Base-by-base conservation (phyloP, 2,113 vertebrate species). In the Hyla sarda region DNA sequence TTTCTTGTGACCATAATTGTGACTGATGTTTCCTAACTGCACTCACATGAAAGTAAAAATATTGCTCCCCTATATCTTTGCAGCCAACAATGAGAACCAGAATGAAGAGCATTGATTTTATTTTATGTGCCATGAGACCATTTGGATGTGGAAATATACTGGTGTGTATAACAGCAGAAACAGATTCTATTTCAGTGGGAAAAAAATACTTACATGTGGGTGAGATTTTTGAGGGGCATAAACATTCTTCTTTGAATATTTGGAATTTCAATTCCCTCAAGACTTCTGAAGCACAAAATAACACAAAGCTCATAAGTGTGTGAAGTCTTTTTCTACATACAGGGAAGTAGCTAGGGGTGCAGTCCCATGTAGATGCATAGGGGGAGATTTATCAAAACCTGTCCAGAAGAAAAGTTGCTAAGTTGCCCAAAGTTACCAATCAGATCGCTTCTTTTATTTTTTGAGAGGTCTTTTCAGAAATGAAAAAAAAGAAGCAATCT, bases 161-260 rank as follows among this genome's bases (percentile, higher is more conserved):
- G 25, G n/a, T 14, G n/a, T 28, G 25, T 11, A 62, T 28, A 28
- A 25, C n/a, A 13, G 60, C 4, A 25, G n/a, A 28, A 28, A 28
- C 60, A 25, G 60, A 28, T 62, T 28, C 25, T 62, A 6, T 62
- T 62, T 13, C 12, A 30, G 6, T n/a, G n/a, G 5, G 25, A 37
- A 2, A 71, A 41, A 3, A 28, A 3, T 13, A 96, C 98, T 97
- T 94, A 99, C 98, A 99, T 98, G 84, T 99, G 96, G 84, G 98
- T 97, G 88, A 99, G 93, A 88, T 98, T 95, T 92, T 88, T 92
- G 19, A 99, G 94, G 25, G 96, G 96, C 83, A 93, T 95, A 90
- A 99, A 99, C 96, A 99, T 98, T 89, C 96, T 95, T 80, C 94
- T 94, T 78, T 98, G 96, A 89, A 99, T 98, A 92, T 97, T 96